These are phyloP conservation scores for Melanotaenia boesemani DNA, from an alignment of 2,797 vertebrate species.

Conservation along the genomic window DNA sequence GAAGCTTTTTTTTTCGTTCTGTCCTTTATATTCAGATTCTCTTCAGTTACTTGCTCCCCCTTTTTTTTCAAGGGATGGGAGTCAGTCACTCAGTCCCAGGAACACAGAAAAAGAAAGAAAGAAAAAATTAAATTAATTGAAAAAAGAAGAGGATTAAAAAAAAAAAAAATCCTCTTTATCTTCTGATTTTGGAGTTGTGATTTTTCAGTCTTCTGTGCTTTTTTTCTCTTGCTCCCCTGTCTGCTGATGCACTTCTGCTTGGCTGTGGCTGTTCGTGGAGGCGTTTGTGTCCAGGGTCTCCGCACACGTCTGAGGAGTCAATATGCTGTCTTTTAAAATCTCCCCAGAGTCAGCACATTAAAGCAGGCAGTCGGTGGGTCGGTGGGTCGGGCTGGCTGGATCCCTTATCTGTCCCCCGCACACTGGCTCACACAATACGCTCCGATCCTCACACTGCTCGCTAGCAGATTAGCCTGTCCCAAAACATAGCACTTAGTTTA, in stretches of 20 bases:
- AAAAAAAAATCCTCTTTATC: conserved; percentile 79
- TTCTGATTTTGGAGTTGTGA: conserved; percentile 73
- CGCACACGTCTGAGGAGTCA: conserved; percentile 92
- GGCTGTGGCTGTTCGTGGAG: conserved; percentile 91
- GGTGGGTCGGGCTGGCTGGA: conserved; percentile 87
- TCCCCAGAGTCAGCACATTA: conserved; percentile 99
- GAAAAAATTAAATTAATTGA: conserved; percentile 69
- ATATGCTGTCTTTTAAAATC: conserved; percentile 89
- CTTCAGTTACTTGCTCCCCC: conserved; percentile 73
- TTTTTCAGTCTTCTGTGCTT: conserved; percentile 64
- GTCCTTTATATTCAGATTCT: conserved; percentile 71
- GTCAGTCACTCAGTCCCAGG: conserved; percentile 75
- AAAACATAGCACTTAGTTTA: conserved; percentile 99
- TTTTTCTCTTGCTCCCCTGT: conserved; percentile 59
- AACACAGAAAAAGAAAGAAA: conserved; percentile 70
- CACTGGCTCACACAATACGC: conserved; percentile 92
- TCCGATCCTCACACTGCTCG: conserved; percentile 98
- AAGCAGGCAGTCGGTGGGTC: conserved; percentile 90
- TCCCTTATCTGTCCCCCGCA: conserved; percentile 92
- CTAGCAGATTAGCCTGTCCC: conserved; percentile 99
- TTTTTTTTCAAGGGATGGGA: conserved; percentile 69
- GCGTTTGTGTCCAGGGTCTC: conserved; percentile 91
- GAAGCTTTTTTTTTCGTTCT: conserved; percentile 55
- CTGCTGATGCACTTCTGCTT: conserved; percentile 89
- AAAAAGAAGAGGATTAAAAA: conserved; percentile 57